A percentile compares a stretch with the other conserved stretches of the same genome.
Conservation (phyloP, 2,888 invertebrate species). For the Harpalus rubripes region DNA sequence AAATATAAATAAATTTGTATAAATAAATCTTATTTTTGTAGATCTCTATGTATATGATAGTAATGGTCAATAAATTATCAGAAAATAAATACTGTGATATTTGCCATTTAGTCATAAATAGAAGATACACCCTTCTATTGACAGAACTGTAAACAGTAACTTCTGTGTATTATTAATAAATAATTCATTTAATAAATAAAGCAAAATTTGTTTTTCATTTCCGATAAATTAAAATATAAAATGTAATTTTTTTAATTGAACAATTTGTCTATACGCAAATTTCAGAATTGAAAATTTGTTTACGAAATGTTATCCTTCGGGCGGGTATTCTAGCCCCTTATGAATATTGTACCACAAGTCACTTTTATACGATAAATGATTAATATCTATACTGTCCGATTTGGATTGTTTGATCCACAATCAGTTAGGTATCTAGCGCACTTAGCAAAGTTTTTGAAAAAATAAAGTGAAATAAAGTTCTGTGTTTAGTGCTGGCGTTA, state of each 20-base stretch:
- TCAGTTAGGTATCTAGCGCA: no score
- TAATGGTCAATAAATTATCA: conserved; percentile 4
- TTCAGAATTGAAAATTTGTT: no score
- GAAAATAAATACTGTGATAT: not conserved
- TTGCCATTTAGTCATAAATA: conserved; percentile 1
- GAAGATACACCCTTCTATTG: conserved; percentile 12
- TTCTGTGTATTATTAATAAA: not conserved
- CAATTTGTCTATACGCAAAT: no score
- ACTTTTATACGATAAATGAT: not conserved
- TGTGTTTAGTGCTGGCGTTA: conserved; percentile 40
- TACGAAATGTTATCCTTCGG: no score
- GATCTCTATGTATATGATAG: conserved; percentile 2
- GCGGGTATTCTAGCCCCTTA: no score
- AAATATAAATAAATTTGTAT: not conserved
- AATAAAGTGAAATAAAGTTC: not conserved
- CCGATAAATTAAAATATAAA: no score
- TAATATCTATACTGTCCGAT: not conserved
- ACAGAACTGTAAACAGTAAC: not conserved
- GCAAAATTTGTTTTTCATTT: no score
- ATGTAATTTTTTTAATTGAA: no score
- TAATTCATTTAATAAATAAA: not conserved
- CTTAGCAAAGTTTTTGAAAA: no score
- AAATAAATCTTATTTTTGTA: conserved; percentile 1
- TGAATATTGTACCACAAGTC: no score
- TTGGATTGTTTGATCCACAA: no score